Percentiles rank a stretch among this genome's conserved stretches.
These are phyloP conservation scores for Chiloscyllium plagiosum DNA, from an alignment of 2,113 vertebrate genomes.

Conservation along the genomic window DNA sequence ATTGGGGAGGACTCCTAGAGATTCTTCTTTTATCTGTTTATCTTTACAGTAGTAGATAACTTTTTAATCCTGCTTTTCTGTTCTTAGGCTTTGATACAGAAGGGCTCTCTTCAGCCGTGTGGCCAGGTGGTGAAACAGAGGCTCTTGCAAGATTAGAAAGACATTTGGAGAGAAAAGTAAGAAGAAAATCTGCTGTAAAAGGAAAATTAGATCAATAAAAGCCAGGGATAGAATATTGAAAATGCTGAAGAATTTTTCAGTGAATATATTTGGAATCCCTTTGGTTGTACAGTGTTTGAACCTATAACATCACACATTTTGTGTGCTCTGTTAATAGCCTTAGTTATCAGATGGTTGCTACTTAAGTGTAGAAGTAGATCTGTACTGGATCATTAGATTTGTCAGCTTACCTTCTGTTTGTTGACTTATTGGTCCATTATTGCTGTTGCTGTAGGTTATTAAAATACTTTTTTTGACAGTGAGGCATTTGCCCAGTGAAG, in stretches of 20 bases:
- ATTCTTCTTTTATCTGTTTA: not conserved
- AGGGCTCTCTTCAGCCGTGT: constrained; percentile 76
- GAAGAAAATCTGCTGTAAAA: not conserved
- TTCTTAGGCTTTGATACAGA: constrained; percentile 85
- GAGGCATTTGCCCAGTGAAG: not conserved
- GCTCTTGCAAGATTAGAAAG: constrained; percentile 85
- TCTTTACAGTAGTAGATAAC: not conserved
- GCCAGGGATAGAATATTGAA: not conserved
- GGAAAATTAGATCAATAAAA: not conserved
- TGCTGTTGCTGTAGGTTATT: not conserved
- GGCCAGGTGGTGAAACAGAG: constrained; percentile 92
- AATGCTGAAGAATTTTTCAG: not conserved
- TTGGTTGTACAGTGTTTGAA: not conserved
- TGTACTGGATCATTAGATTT: not conserved
- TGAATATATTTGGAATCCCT: not conserved
- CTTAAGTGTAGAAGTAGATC: not conserved
- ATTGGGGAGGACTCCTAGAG: not conserved
- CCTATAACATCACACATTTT: not conserved
- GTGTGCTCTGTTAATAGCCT: not conserved
- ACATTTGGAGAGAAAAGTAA: constrained; percentile 87
- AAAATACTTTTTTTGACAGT: not conserved
- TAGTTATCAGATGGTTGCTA: not conserved
- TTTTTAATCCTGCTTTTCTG: constrained; percentile 10
- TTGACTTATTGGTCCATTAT: not conserved
- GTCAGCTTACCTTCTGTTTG: not conserved